phyloP scores from a whole-genome alignment of 1,140 invertebrate species.

The Caenorhabditis remanei region DNA sequence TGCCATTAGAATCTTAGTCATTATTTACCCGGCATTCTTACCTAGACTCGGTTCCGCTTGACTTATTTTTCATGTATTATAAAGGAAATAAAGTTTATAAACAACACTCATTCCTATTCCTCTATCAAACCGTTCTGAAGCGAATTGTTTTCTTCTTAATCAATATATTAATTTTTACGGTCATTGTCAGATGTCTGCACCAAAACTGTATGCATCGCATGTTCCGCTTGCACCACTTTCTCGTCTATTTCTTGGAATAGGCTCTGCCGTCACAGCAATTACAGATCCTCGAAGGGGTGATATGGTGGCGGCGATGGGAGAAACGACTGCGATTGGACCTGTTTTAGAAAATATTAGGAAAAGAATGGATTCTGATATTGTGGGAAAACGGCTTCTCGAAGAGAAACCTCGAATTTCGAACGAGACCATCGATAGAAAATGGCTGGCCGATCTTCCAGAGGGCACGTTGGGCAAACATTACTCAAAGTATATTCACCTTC shows the following conservation, averaged over 20 bases:
- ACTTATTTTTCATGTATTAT: neutral
- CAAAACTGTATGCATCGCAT: slow-evolving; percentile 81
- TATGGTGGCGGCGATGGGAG: slow-evolving; percentile 92
- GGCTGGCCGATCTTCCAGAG: slow-evolving; percentile 84
- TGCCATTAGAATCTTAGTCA: neutral
- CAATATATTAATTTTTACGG: neutral
- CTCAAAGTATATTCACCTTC: slow-evolving; percentile 77
- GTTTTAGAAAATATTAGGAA: slow-evolving; percentile 65
- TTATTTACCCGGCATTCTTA: neutral
- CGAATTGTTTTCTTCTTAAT: neutral
- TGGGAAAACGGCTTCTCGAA: slow-evolving; percentile 68
- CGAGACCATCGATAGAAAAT: slow-evolving; percentile 85
- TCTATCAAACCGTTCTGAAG: too few relatives aligned
- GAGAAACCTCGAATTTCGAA: slow-evolving; percentile 90
- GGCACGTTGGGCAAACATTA: slow-evolving; percentile 89
- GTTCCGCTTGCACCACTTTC: slow-evolving; percentile 85
- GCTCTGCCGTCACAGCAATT: slow-evolving; percentile 85
- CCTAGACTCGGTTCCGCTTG: neutral
- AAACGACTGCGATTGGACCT: slow-evolving; percentile 81
- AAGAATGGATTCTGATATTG: slow-evolving; percentile 64
- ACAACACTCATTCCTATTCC: too few relatives aligned
- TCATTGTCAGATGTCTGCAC: slow-evolving; percentile 6
- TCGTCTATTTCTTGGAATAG: slow-evolving; percentile 84
- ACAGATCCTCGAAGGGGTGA: slow-evolving; percentile 84
- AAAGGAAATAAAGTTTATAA: neutral